These are phyloP conservation scores for Cosmopolites sordidus DNA, from an alignment of 2,888 invertebrate genomes.

Conservation along the genomic window DNA sequence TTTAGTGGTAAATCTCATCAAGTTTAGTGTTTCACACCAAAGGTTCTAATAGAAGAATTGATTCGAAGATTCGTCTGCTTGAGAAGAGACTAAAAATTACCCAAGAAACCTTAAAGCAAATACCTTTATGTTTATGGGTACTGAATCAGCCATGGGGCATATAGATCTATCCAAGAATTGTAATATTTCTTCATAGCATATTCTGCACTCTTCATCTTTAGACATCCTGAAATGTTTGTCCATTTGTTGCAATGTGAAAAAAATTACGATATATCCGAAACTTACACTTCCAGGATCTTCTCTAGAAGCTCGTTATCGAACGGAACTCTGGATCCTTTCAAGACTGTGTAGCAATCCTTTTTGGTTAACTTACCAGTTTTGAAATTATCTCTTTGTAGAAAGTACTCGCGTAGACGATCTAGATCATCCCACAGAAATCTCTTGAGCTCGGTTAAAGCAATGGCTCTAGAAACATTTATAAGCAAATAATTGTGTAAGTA, in stretches of 20 bases:
- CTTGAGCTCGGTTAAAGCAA: slow-evolving; percentile 69
- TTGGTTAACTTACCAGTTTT: slow-evolving; percentile 57
- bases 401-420: slow-evolving; percentile 57
- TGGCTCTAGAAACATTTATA: slow-evolving; percentile 60
- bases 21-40: too few species aligned
- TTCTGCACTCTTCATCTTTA: slow-evolving; percentile 62
- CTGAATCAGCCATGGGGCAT: slow-evolving; percentile 50
- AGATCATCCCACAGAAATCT: slow-evolving; percentile 70
- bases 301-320: slow-evolving; percentile 63
- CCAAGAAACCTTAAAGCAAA: too few species aligned
- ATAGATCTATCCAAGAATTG: slow-evolving; percentile 66
- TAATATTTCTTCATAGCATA: slow-evolving; percentile 66
- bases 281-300: slow-evolving; percentile 65
- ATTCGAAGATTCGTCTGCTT: too few species aligned
- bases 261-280: slow-evolving; percentile 12
- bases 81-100: too few species aligned
- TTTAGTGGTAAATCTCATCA: too few species aligned
- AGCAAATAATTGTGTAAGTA: too few species aligned
- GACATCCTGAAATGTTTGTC: slow-evolving; percentile 51
- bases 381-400: slow-evolving; percentile 55
- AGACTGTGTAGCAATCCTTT: slow-evolving; percentile 58
- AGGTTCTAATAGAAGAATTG: too few species aligned
- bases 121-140: slow-evolving; percentile 54
- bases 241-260: not conserved
- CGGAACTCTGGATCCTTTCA: slow-evolving; percentile 68